A percentile compares a stretch with the other conserved stretches of the same genome.
Evolutionary conservation across 2,888 invertebrate genomes (phyloP).

Genomic region (Ligdia adustata): DNA sequence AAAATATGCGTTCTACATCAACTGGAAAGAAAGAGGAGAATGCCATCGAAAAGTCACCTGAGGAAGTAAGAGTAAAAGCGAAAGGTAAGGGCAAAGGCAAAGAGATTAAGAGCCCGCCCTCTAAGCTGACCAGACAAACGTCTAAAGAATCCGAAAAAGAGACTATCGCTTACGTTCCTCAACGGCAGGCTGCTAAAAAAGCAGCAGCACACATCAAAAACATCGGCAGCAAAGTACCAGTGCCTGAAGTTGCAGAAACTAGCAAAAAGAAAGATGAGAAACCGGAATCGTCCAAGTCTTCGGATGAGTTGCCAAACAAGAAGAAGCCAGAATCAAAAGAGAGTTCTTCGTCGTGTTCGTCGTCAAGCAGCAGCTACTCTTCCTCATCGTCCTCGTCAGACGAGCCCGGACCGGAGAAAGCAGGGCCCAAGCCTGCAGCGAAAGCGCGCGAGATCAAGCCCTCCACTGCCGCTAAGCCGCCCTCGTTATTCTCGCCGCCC

Average conservation of each 20-base stretch:
- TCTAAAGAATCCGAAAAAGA: conserved; percentile 86
- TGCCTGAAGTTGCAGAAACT: conserved; percentile 58
- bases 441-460: conserved; percentile 77
- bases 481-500: conserved; percentile 74
- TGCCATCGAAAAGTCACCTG: conserved; percentile 57
- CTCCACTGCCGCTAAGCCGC: conserved; percentile 51
- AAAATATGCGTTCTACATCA: conserved; percentile 90
- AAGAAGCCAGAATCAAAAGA: conserved; percentile 61
- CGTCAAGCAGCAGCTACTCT: conserved; percentile 82
- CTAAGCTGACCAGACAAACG: conserved; percentile 76
- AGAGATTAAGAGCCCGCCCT: conserved; percentile 65
- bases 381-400: conserved; percentile 86
- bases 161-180: conserved; percentile 93
- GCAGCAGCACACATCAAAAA: conserved; percentile 95
- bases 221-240: conserved; percentile 82
- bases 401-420: conserved; percentile 53
- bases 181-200: conserved; percentile 95
- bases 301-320: conserved; percentile 63
- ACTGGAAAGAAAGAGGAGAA: conserved; percentile 72
- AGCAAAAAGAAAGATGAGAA: conserved; percentile 70
- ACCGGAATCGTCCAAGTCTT: conserved; percentile 54
- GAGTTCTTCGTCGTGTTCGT: conserved; percentile 81
- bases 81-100: conserved; percentile 76
- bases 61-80: conserved; percentile 67
- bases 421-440: conserved; percentile 58